phyloP scores from a whole-genome alignment of 2,797 vertebrate species.

The Clarias fuscus region DNA sequence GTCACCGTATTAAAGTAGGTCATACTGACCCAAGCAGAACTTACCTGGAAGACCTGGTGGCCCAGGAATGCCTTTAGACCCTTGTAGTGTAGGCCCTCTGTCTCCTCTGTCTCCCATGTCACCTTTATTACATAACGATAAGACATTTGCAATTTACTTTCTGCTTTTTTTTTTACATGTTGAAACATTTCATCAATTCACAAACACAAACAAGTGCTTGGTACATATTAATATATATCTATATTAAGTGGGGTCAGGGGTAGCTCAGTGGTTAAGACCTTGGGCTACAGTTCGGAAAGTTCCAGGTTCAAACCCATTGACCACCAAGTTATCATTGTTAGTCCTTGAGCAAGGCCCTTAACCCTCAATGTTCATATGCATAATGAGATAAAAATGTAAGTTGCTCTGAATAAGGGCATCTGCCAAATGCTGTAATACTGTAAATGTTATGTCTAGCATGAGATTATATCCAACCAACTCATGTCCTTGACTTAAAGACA shows the following conservation, averaged over 20 bases:
- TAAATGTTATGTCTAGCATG: too few species aligned
- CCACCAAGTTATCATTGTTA: too few species aligned
- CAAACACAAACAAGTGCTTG: neutral
- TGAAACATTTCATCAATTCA: neutral
- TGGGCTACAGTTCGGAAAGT: too few species aligned
- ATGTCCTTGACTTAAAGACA: neutral
- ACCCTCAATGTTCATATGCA: too few species aligned
- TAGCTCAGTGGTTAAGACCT: too few species aligned
- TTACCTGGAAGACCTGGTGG: slow-evolving; percentile 87
- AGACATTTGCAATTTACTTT: neutral
- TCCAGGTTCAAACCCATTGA: too few species aligned
- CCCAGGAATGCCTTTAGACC: slow-evolving; percentile 86
- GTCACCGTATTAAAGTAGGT: neutral
- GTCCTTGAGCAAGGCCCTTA: too few species aligned
- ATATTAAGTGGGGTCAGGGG: too few species aligned
- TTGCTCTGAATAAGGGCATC: too few species aligned
- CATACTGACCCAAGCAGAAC: neutral
- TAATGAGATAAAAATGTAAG: too few species aligned
- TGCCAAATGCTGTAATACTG: too few species aligned
- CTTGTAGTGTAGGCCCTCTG: slow-evolving; percentile 82
- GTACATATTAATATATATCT: too few species aligned
- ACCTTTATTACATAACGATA: slow-evolving; percentile 70
- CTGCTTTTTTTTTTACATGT: neutral
- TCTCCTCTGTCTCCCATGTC: slow-evolving; percentile 91
- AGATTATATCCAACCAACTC: neutral